Evolutionary conservation across 2,797 vertebrate genomes (phyloP).

Genomic region (Manis javanica): DNA sequence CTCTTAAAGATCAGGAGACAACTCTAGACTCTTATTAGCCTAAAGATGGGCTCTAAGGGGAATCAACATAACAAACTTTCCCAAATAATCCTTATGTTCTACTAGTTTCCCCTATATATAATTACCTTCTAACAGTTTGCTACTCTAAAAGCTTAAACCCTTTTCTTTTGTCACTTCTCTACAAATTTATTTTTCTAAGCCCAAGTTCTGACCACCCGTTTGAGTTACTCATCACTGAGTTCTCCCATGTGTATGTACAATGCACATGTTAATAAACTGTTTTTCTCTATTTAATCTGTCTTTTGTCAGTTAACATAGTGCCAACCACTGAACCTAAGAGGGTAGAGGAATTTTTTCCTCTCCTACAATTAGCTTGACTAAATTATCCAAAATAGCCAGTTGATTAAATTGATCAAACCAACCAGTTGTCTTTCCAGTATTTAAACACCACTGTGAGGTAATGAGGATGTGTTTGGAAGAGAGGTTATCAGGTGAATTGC

Average conservation of each 20-base stretch:
- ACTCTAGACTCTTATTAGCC: neutral
- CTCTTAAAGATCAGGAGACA: neutral
- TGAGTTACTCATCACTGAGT: neutral
- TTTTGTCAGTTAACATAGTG: neutral
- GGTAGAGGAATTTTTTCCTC: neutral
- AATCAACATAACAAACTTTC: neutral
- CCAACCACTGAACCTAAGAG: neutral
- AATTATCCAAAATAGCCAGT: slow-evolving; percentile 17
- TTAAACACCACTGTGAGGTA: slow-evolving; percentile 35
- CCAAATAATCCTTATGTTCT: neutral
- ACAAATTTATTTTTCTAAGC: neutral
- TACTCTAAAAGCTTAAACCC: neutral
- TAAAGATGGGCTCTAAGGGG: neutral
- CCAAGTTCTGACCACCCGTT: neutral
- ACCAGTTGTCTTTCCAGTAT: slow-evolving; percentile 21
- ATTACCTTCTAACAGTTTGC: neutral
- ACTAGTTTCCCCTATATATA: neutral
- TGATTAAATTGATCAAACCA: slow-evolving; percentile 51
- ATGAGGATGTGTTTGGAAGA: neutral
- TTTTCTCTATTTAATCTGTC: neutral
- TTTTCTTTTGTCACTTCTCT: neutral
- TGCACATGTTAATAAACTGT: neutral
- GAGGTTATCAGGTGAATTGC: neutral
- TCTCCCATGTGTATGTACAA: neutral
- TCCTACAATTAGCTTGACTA: slow-evolving; percentile 1